These are phyloP conservation scores for Discoglossus pictus DNA, from an alignment of 2,797 vertebrate genomes.

Conservation along the genomic window DNA sequence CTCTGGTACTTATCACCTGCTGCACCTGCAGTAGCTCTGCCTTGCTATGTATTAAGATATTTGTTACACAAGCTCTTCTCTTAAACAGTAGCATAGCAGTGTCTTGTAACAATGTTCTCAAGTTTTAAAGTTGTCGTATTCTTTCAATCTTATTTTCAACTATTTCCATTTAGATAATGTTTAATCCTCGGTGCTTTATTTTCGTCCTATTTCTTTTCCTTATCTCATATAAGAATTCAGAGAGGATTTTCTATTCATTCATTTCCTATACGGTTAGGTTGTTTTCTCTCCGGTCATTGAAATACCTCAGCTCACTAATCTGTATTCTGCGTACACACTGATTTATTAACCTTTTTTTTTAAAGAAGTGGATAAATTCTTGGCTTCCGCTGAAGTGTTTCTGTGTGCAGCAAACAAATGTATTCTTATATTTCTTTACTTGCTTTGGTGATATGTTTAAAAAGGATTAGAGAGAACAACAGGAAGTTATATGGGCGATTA, in stretches of 20 bases:
- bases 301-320: background rate
- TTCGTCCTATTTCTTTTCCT: slow-evolving; percentile 5
- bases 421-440: too few species aligned
- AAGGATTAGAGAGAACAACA: too few species aligned
- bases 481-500: too few species aligned
- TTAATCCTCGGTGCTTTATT: slow-evolving; percentile 5
- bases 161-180: slow-evolving; percentile 12
- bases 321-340: background rate
- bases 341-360: slow-evolving; percentile 8
- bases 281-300: slow-evolving; percentile 17
- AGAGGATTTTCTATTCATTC: slow-evolving; percentile 20
- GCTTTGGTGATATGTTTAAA: too few species aligned
- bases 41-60: too few species aligned
- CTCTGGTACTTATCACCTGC: too few species aligned
- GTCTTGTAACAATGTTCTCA: too few species aligned
- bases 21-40: too few species aligned
- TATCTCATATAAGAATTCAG: slow-evolving; percentile 7
- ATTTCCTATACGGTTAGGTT: background rate
- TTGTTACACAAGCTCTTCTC: too few species aligned
- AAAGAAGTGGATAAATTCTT: background rate
- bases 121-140: too few species aligned
- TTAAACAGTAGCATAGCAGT: too few species aligned
- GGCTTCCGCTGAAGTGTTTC: background rate
- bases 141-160: too few species aligned
- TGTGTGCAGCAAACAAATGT: background rate